Base-by-base conservation (phyloP, 2,113 vertebrate genomes). In the Turnix velox region DNA sequence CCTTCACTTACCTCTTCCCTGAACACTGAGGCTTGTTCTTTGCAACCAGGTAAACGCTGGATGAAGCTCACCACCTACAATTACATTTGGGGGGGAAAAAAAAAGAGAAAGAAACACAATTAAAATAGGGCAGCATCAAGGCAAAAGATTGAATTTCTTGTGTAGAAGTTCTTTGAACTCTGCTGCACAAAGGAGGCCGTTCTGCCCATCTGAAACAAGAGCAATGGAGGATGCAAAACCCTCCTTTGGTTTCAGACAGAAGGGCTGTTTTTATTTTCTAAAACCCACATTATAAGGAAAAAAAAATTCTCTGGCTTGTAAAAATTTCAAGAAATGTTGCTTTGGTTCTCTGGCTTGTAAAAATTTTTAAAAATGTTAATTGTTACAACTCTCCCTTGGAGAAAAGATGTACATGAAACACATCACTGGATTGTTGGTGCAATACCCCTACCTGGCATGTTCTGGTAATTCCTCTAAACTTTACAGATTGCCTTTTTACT, bases 31-130 rank as follows among this genome's bases (percentile, higher is more conserved):
- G 98, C 98, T 46, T 99, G 98, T 39, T 99, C 98, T 93, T 98
- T 98, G 96, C 99, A 99, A 20, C 99, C 99, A 23, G 98, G 98
- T 3, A 99, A 95, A 54, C 98, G 98, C 96, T 98, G 98, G 37
- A 99, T 97, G 82, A 99, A 99, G 93, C 90, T 85, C 24, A 97
- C 98, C 90, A 99, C 99, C 99, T 99, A 90, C 48, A 66, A 84
- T 35, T 6, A 75, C 33, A 71, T 7, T 15, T 5, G 25, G 46
- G 48, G n/a, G n/a, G n/a, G n/a, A n/a, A n/a, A n/a, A n/a, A n/a
- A 91, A 68, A 81, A 79, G 33, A 81, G 11, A 84, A 92, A 87
- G 4, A 42, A 0, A 9, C 17, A 45, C 4, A 19, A 18, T 79
- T 79, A 78, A 63, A 92, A 91, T 4, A 30, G 27, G 30, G 14